Evolutionary conservation across 2,113 vertebrate species (phyloP), one percentile per base, ranked within the genome.

Genomic region (Chaetops frenatus): DNA sequence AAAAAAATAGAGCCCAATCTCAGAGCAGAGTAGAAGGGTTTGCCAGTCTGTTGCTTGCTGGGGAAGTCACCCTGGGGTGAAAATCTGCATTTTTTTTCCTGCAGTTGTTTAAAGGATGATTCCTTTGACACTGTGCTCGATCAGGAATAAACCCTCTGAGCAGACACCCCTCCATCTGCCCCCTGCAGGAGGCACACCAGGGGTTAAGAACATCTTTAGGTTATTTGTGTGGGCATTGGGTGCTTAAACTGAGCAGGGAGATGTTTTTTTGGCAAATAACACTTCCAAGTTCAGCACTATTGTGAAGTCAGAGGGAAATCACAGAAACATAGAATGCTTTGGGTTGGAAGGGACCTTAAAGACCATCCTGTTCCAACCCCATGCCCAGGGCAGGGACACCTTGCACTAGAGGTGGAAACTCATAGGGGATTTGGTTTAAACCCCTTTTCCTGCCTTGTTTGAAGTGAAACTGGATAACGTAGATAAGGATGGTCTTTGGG

Each of bases 1-100:
- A 4, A 22, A 16, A 7, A 29, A 29, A 11, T 9, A 29, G 2
- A 71, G 5, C 11, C 13, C 11, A 11, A 0, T 18, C 29, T 69
- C 33, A 29, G 24, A 54, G 38, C 50, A 38, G 22, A 66, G 15
- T 17, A 17, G 1, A 5, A 54, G 57, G 58, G 21, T 80, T 47
- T 56, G 15, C 62, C 0, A 1, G 69, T 48, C 23, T 1, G 1
- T 74, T 86, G 4, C n/a, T 78, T 83, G 35, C 15, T 71, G 73
- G 23, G 47, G 14, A 17, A 72, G 27, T 60, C 33, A 15, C 13
- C 50, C 40, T 60, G 24, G 8, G 47, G 11, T 2, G 19, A 7
- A 28, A n/a, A 36, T 20, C 40, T 24, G 11, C 1, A 2, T 53
- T 86, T 80, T 86, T 80, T 77, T 56, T 28, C 4, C 33, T 42